These are phyloP conservation scores for Xenentodon cancila DNA, from an alignment of 2,797 vertebrate species.

Conservation along the genomic window DNA sequence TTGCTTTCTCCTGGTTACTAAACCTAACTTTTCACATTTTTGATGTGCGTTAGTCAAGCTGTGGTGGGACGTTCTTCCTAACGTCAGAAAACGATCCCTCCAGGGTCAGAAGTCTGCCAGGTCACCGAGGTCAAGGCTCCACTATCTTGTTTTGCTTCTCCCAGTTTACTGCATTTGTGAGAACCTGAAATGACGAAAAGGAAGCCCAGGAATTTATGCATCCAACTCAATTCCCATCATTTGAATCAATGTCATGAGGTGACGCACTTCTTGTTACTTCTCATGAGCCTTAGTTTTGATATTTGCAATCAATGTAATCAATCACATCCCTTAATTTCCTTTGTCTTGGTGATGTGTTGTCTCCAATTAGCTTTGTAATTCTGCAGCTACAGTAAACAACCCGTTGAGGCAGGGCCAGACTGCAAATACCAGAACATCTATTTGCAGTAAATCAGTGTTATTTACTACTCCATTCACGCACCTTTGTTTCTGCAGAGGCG, in stretches of 20 bases:
- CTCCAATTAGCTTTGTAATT: constrained; percentile 84
- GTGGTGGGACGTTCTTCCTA: background rate
- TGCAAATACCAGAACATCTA: constrained; percentile 90
- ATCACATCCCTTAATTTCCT: constrained; percentile 87
- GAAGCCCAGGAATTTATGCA: constrained; percentile 16
- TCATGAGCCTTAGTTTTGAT: constrained; percentile 58
- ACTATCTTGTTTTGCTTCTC: constrained; percentile 14
- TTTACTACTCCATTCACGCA: constrained; percentile 92
- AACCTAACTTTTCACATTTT: too few species aligned
- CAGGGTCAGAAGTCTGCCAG: constrained; percentile 28
- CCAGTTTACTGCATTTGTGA: constrained; percentile 22
- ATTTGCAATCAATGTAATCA: constrained; percentile 76
- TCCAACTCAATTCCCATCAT: constrained; percentile 7
- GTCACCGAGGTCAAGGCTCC: constrained; percentile 53
- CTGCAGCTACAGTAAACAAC: constrained; percentile 88
- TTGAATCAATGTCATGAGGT: constrained; percentile 7
- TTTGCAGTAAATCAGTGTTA: constrained; percentile 94
- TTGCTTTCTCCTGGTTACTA: too few species aligned
- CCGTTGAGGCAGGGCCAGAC: constrained; percentile 85
- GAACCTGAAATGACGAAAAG: constrained; percentile 1
- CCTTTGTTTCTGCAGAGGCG: constrained; percentile 92
- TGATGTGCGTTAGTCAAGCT: too few species aligned
- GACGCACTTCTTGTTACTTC: constrained; percentile 21
- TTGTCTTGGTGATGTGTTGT: constrained; percentile 82
- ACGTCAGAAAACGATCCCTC: background rate